Percentiles rank a stretch among this genome's conserved stretches.
Conservation (phyloP, 2,113 vertebrate genomes). For the Otocyon megalotis region DNA sequence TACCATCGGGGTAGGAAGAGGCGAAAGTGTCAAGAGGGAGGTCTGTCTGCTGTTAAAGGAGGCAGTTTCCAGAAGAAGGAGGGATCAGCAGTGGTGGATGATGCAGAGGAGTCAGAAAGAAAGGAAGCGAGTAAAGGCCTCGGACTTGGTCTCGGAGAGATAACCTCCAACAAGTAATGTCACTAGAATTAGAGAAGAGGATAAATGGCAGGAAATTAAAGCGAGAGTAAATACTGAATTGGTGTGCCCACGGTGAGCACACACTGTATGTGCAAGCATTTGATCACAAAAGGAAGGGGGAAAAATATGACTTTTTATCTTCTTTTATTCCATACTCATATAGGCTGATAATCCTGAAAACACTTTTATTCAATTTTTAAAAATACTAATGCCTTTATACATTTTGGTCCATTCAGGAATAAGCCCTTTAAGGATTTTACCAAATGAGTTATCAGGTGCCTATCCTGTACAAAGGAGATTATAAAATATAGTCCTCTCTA, state of each 20-base stretch:
- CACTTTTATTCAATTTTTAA: not conserved
- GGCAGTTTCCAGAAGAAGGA: not conserved
- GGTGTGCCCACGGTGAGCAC: not conserved
- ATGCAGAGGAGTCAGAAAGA: not conserved
- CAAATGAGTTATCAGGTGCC: not conserved
- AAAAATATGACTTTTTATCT: not conserved
- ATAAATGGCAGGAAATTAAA: not conserved
- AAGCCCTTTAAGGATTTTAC: not conserved
- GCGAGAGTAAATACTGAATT: not conserved
- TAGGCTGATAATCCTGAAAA: not conserved
- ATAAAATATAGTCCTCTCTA: not conserved
- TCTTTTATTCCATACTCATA: not conserved
- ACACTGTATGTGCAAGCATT: not conserved
- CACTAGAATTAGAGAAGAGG: not conserved
- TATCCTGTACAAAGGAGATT: not conserved
- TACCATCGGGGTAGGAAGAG: not conserved
- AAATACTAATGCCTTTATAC: not conserved
- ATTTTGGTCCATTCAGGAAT: conserved; percentile 14
- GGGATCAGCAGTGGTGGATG: no score
- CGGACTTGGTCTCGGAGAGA: not conserved
- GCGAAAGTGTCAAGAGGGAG: not conserved
- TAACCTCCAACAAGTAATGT: not conserved
- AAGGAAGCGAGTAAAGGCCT: not conserved
- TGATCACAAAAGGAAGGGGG: not conserved
- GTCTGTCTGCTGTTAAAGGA: not conserved